Conservation (phyloP, 2,797 vertebrate genomes). For the Peromyscus nudipes region DNA sequence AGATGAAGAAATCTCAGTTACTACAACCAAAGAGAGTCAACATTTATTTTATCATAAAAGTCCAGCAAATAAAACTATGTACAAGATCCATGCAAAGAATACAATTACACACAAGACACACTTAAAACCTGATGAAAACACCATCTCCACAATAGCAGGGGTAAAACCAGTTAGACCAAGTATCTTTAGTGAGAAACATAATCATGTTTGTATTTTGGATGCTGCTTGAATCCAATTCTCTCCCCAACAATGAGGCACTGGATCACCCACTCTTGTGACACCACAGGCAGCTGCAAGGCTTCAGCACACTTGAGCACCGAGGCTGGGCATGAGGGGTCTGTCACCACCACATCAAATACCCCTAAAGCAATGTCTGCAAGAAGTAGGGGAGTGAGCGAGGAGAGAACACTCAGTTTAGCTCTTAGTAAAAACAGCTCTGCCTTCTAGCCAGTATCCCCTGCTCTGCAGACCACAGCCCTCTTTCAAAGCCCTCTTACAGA, state of each 20-base stretch:
- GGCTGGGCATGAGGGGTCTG: conserved; percentile 92
- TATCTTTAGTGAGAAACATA: conserved; percentile 87
- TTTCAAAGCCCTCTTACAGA: neutral
- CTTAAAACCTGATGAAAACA: conserved; percentile 76
- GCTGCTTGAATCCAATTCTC: conserved; percentile 91
- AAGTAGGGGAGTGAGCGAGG: conserved; percentile 68
- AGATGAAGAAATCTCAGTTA: conserved; percentile 81
- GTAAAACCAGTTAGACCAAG: conserved; percentile 77
- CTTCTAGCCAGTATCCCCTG: neutral
- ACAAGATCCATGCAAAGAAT: conserved; percentile 92
- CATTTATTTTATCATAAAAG: conserved; percentile 98
- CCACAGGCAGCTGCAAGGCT: conserved; percentile 92
- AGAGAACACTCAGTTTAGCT: neutral
- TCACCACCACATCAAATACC: conserved; percentile 94
- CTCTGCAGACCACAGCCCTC: conserved; percentile 39
- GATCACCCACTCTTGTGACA: conserved; percentile 97
- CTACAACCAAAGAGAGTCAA: conserved; percentile 92
- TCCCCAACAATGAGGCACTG: conserved; percentile 96
- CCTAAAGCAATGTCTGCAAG: conserved; percentile 92
- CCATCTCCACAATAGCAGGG: conserved; percentile 89
- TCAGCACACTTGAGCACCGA: conserved; percentile 91
- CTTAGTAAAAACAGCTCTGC: neutral
- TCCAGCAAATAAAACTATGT: conserved; percentile 95
- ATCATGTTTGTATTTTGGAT: conserved; percentile 93
- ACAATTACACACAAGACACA: conserved; percentile 88